Conservation (phyloP, 2,888 invertebrate genomes). For the Drosophila pseudotakahashii region DNA sequence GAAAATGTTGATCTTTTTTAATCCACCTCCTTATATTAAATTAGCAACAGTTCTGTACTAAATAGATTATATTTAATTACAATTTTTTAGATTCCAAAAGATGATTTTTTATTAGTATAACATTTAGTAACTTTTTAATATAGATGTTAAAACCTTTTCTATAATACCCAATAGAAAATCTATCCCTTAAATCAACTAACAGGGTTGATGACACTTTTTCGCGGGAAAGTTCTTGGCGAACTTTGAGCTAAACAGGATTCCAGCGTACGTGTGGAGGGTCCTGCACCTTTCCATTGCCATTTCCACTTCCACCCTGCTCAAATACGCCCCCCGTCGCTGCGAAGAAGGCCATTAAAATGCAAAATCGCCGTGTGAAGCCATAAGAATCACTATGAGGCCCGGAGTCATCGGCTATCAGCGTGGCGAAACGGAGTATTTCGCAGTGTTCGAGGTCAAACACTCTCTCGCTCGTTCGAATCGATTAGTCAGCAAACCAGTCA, state of each 20-base stretch:
- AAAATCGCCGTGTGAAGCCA: conserved; percentile 76
- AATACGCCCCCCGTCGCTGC: conserved; percentile 64
- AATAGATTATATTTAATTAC: no score
- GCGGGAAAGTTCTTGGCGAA: neutral
- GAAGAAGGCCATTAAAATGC: conserved; percentile 66
- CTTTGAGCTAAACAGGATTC: conserved; percentile 20
- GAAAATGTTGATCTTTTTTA: neutral
- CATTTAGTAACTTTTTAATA: no score
- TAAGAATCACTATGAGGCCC: conserved; percentile 69
- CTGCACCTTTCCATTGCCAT: conserved; percentile 36
- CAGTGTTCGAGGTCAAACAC: conserved; percentile 63
- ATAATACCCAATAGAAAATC: no score
- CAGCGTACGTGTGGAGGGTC: conserved; percentile 25
- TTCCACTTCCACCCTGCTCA: conserved; percentile 33
- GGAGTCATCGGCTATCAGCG: conserved; percentile 57
- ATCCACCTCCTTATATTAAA: no score
- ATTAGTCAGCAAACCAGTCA: conserved; percentile 52
- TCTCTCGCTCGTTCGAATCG: conserved; percentile 45
- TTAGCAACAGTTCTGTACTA: no score
- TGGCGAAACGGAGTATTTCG: conserved; percentile 12
- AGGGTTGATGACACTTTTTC: conserved; percentile 1
- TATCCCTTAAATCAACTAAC: neutral
- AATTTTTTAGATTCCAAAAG: no score
- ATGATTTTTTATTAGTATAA: no score
- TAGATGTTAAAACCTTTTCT: no score